Base-by-base conservation (phyloP, 2,113 vertebrate species). In the Mustelus asterias region DNA sequence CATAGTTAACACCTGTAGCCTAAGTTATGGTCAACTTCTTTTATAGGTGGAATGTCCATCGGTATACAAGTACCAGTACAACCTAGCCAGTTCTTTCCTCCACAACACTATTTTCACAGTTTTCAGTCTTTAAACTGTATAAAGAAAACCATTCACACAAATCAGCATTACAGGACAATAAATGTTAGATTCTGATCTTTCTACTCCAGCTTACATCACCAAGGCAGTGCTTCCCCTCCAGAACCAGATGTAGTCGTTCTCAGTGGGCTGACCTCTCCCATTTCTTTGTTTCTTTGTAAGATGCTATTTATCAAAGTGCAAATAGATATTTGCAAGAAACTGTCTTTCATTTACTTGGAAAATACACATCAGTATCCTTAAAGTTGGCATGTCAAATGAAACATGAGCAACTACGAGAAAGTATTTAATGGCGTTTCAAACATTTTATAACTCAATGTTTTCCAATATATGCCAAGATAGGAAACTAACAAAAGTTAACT, bases 171-270 rank as follows among this genome's bases (percentile, higher is more conserved):
- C 41, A 22, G 18, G 5, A 89, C 93, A 33, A 96, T 96, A 95
- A 13, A 41, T 6, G 1, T 37, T 16, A 37, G 33, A 93, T 10
- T 44, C 85, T 96, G 29, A 29, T 7, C 48, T 1, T 95, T 22
- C 4, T 0, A 24, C 85, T 33, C 0, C 1, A 0, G 58, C 98
- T 96, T 96, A 99, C 99, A 98, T 99, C 98, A n/a, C 99, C 99
- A 72, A 98, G 95, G 89, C 99, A 99, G 96, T 98, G 99, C 97
- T 99, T 99, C 96, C 99, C 99, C 96, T 98, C 97, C 98, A 99
- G 96, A 97, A 97, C 98, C 98, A 98, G 97, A 99, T 99, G 63
- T 98, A 98, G 33, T 54, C 48, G 48, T 2, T 54, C 5, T 54
- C 48, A 54, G 48, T 54, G 48, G 48, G 48, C 48, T 4, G 48